Evolutionary conservation across 1,140 invertebrate genomes (phyloP), one percentile per base, ranked within the genome.

Genomic region (Drosophila baimaii): DNA sequence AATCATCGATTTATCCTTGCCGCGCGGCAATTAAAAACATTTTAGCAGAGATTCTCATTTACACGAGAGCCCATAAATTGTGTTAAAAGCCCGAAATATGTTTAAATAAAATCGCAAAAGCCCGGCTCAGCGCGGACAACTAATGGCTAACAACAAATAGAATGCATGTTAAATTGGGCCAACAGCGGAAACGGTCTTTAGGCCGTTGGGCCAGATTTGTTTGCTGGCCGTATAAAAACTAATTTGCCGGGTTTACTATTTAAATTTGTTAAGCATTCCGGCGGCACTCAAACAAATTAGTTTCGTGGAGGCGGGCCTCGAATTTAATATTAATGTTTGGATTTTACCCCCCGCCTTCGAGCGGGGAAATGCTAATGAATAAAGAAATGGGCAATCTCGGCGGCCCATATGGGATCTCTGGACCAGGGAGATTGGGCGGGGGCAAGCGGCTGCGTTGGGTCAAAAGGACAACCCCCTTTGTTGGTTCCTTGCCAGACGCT

Each of bases 281-380:
- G 27, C 25, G 27, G 52, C 65, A 71, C 65, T 58, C 72, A 35
- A 57, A 76, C 71, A 76, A 75, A 75, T 75, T 64, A 63, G 51
- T 37, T 49, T 31, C n/a, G 17, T n/a, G 41, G 12, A 76, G 25
- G 39, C 52, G 5, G 19, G 15, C 21, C 19, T 19, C 8, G 57
- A 86, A 76, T 74, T 77, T 73, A 73, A 79, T 79, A 79, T 88
- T 88, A 88, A 86, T 86, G 83, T 88, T 49, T 65, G 62, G 59
- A 83, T 80, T 74, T 88, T n/a, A n/a, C n/a, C n/a, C n/a, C 54
- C 64, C 54, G 52, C 57, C 64, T 58, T 61, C 58, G 51, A 15
- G n/a, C n/a, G 13, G 15, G 0, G 31, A 64, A 65, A 73, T 82
- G 65, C 76, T 79, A 82, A 79, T 79, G 66, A 77, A 77, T 83